Base-by-base conservation (phyloP, 1,140 invertebrate species). In the Galendromus occidentalis region DNA sequence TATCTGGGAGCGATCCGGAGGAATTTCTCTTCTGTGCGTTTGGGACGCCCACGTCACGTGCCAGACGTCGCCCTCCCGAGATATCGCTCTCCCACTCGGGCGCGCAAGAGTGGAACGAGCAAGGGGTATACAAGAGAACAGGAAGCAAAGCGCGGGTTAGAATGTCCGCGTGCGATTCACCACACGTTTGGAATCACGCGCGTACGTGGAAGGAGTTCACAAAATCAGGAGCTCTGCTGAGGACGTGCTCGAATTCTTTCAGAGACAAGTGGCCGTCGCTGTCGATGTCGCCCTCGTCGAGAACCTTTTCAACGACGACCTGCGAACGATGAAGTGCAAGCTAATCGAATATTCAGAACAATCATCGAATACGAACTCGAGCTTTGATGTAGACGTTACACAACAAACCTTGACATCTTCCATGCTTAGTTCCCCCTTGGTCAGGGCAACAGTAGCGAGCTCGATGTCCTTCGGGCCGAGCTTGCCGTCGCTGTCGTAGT, bases 401-500 rank as follows among this genome's bases (percentile, higher is more conserved):
- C 9, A 4, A 39, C 33, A 6, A 17, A 59, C 51, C 51, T 22
- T 59, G 14, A 86, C 78, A 73, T 97, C 92, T 67, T 95, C 89
- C 1, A 81, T 76, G n/a, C 82, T 83, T 25, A 97, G 76, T 73
- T 91, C 87, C 70, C 86, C 85, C 68, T 84, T 82, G 6, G 91
- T 94, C 65, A 97, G 78, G 69, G 90, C 82, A 30, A 82, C 80
- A 45, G 94, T 81, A 2, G 89, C 87, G 72, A 83, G 83, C 71
- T 87, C 82, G 65, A 98, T 79, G 77, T 97, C 93, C 64, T 80
- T 79, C 55, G 82, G 78, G 0, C 89, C 88, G 51, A 97, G 82
- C 71, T 87, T 83, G 69, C 87, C 84, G 75, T 97, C 92, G 51
- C 86, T 84, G 75, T 97, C 92, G 73, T 93, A 92, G 81, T 97